These are phyloP conservation scores for Aix galericulata DNA, from an alignment of 2,113 vertebrate species.

Conservation along the genomic window DNA sequence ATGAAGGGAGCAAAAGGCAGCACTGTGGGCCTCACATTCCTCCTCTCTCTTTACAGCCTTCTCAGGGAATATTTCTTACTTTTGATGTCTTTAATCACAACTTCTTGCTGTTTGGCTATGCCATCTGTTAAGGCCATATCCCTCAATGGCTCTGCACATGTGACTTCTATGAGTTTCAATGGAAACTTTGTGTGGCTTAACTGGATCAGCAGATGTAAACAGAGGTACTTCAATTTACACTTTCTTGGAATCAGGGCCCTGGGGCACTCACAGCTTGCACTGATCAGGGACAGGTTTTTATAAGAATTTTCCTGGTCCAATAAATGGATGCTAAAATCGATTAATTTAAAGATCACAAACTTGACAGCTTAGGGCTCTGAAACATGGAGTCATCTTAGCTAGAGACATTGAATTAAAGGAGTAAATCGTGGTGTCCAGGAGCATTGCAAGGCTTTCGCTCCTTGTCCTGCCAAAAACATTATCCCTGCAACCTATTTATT, in stretches of 20 bases:
- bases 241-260: neutral
- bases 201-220: neutral
- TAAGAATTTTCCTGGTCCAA: neutral
- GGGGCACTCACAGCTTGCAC: neutral
- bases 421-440: neutral
- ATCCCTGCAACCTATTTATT: neutral
- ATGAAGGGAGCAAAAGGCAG: constrained; percentile 45
- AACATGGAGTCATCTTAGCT: neutral
- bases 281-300: neutral
- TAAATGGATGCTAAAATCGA: neutral
- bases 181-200: neutral
- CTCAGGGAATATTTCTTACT: constrained; percentile 7
- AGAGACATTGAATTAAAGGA: neutral
- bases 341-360: neutral
- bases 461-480: neutral
- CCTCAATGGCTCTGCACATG: neutral
- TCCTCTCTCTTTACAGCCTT: constrained; percentile 36
- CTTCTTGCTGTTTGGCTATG: neutral
- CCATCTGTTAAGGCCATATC: constrained; percentile 11
- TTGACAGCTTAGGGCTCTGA: neutral
- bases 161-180: neutral
- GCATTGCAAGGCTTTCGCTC: neutral
- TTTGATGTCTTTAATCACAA: constrained; percentile 25
- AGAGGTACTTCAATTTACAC: neutral
- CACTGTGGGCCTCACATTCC: constrained; percentile 14